phyloP scores from a whole-genome alignment of 2,888 invertebrate genomes.

The Cheilosia vernalis region DNA sequence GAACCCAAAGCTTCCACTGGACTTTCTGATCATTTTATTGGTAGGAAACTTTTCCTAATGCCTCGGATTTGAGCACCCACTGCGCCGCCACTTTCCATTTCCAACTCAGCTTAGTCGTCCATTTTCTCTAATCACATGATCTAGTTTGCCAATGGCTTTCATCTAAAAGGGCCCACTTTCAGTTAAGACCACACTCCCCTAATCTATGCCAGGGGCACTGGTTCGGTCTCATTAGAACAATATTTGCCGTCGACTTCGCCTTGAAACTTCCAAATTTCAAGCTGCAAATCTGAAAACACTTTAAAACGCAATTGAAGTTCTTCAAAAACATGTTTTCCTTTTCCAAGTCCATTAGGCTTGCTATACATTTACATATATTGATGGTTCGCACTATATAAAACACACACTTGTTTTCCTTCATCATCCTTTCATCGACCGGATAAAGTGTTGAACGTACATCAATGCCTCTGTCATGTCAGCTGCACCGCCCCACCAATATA shows the following conservation, averaged over 20 bases:
- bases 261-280: conserved; percentile 16
- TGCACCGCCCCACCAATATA: neutral
- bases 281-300: conserved; percentile 46
- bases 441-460: conserved; percentile 71
- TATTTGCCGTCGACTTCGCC: conserved; percentile 2
- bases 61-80: too few relatives aligned
- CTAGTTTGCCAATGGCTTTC: too few relatives aligned
- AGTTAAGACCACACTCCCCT: neutral
- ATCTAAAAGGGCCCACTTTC: neutral
- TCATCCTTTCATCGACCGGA: conserved; percentile 44
- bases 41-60: too few relatives aligned
- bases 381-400: neutral
- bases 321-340: conserved; percentile 44
- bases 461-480: conserved; percentile 47
- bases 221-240: neutral
- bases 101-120: too few relatives aligned
- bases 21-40: too few relatives aligned
- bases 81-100: too few relatives aligned
- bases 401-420: conserved; percentile 4
- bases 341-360: conserved; percentile 65
- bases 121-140: too few relatives aligned
- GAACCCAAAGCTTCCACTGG: too few relatives aligned
- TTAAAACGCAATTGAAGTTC: conserved; percentile 59
- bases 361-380: neutral
- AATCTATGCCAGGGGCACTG: neutral